These are phyloP conservation scores for Alentia gelatinosa DNA, from an alignment of 2,888 invertebrate species.

Conservation along the genomic window DNA sequence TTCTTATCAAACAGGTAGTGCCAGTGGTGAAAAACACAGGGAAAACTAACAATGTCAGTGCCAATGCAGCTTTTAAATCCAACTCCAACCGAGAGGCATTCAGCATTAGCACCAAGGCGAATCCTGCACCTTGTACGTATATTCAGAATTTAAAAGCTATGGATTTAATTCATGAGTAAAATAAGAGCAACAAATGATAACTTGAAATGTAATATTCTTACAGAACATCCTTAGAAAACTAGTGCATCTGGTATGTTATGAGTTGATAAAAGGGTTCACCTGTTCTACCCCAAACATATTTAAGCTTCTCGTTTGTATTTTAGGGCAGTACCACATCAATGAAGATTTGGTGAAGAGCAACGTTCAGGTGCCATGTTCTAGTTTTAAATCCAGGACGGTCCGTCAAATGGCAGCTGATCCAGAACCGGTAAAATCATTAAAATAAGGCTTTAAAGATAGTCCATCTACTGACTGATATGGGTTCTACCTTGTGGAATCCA, in stretches of 20 bases:
- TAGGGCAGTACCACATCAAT: slow-evolving; percentile 78
- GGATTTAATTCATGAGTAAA: not conserved
- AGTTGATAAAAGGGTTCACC: too few relatives aligned
- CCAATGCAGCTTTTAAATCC: slow-evolving; percentile 79
- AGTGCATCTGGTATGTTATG: too few relatives aligned
- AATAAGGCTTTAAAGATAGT: too few relatives aligned
- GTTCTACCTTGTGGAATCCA: too few relatives aligned
- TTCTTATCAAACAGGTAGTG: not conserved
- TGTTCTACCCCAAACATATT: too few relatives aligned
- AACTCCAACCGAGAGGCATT: slow-evolving; percentile 74
- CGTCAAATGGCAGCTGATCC: slow-evolving; percentile 71
- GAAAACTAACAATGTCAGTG: slow-evolving; percentile 72
- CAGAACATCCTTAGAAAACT: too few relatives aligned
- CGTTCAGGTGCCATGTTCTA: slow-evolving; percentile 75
- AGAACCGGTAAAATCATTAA: slow-evolving; percentile 69
- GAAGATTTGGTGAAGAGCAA: slow-evolving; percentile 73
- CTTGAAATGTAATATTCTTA: not conserved
- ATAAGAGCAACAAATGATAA: not conserved
- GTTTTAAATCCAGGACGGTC: slow-evolving; percentile 77
- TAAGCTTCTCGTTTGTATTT: not conserved
- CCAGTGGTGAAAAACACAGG: not conserved
- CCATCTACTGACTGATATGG: too few relatives aligned
- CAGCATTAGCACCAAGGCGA: slow-evolving; percentile 66
- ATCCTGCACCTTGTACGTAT: slow-evolving; percentile 77
- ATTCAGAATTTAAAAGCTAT: not conserved